These are phyloP conservation scores for Pogoniulus pusillus DNA, from an alignment of 2,797 vertebrate genomes.

Conservation along the genomic window DNA sequence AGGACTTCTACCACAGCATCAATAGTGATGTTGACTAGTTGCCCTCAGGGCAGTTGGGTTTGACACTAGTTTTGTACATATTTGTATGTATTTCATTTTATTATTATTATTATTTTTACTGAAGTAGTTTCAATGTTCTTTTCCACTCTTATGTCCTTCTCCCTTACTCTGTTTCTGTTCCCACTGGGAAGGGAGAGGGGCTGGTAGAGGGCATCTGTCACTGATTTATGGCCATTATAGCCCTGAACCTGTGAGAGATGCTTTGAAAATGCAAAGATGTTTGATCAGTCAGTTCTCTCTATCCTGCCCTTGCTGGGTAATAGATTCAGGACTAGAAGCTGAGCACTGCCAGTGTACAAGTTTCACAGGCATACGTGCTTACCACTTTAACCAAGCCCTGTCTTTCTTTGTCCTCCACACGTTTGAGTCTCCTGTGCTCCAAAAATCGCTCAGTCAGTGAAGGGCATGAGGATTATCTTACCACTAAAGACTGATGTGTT, in stretches of 20 bases:
- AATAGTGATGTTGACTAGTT: too few relatives aligned
- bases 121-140: too few relatives aligned
- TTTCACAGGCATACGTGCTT: rapidly evolving
- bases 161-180: too few relatives aligned
- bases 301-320: neutral
- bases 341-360: neutral
- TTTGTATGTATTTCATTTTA: too few relatives aligned
- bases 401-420: neutral
- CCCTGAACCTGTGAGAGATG: neutral
- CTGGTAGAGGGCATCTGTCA: too few relatives aligned
- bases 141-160: too few relatives aligned
- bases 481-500: neutral
- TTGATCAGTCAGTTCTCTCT: neutral
- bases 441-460: neutral
- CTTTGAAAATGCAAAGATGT: neutral
- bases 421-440: neutral
- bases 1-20: too few relatives aligned
- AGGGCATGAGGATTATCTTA: neutral
- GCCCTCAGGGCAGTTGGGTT: too few relatives aligned
- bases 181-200: too few relatives aligned
- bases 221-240: too few relatives aligned
- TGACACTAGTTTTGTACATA: too few relatives aligned
- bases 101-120: too few relatives aligned
- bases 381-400: neutral
- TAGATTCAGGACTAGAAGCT: neutral